Conservation (phyloP, 2,888 invertebrate genomes). For the Aquatica leii region DNA sequence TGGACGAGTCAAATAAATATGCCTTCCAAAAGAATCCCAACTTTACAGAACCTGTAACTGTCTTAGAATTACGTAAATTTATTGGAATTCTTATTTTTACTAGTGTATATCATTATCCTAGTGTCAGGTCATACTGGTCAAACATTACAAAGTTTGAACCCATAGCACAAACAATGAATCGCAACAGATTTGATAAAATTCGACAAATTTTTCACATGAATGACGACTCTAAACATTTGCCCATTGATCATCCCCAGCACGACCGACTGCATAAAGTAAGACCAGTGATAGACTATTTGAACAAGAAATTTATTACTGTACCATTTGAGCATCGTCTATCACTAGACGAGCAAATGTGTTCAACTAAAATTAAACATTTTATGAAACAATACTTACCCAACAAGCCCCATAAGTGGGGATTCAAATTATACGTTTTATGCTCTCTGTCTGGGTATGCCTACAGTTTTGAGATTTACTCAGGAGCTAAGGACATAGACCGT, state of each 20-base stretch:
- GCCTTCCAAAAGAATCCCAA: no score
- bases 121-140: no score
- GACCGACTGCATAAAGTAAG: slow-evolving; percentile 40
- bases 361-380: slow-evolving; percentile 51
- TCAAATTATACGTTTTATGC: slow-evolving; percentile 40
- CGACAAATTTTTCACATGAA: slow-evolving; percentile 48
- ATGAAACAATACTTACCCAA: slow-evolving; percentile 48
- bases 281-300: slow-evolving; percentile 42
- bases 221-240: slow-evolving; percentile 33
- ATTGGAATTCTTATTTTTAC: no score
- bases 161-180: not conserved
- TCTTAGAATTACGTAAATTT: no score
- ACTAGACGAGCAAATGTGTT: slow-evolving; percentile 47
- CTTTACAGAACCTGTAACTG: no score
- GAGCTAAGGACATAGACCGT: slow-evolving; percentile 36
- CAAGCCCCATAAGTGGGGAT: slow-evolving; percentile 51
- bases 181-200: not conserved
- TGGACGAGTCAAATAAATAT: no score
- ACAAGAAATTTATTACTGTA: slow-evolving; percentile 47
- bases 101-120: no score
- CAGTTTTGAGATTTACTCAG: slow-evolving; percentile 45
- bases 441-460: slow-evolving; percentile 45
- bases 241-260: slow-evolving; percentile 10
- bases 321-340: slow-evolving; percentile 49
- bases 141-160: no score